phyloP scores from a whole-genome alignment of 2,888 invertebrate species.

The Eupsilia transversa region DNA sequence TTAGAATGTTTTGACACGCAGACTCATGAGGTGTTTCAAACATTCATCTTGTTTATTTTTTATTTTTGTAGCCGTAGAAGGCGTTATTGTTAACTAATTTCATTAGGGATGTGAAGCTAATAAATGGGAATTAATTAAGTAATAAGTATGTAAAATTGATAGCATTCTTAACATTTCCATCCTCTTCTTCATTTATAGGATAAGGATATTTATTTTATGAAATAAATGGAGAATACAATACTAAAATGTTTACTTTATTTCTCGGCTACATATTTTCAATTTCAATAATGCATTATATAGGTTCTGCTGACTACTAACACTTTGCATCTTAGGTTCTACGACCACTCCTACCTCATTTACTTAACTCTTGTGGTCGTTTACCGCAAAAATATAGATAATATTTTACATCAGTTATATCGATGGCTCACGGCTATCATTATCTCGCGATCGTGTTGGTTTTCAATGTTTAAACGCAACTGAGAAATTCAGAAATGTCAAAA shows the following conservation, averaged over 20 bases:
- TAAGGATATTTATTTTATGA: background rate
- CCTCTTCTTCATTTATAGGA: background rate
- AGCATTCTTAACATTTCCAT: background rate
- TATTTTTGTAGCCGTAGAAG: conserved; percentile 55
- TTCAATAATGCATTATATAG: conserved; percentile 29
- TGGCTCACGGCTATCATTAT: conserved; percentile 58
- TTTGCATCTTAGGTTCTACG: conserved; percentile 7
- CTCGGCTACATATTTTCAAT: conserved; percentile 29
- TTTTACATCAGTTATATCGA: conserved; percentile 57
- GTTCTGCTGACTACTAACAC: background rate
- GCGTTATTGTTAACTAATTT: conserved; percentile 20
- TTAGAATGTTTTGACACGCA: conserved; percentile 74
- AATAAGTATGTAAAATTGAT: too few relatives aligned
- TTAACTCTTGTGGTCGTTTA: conserved; percentile 36
- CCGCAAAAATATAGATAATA: conserved; percentile 60
- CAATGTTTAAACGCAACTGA: conserved; percentile 58
- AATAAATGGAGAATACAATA: conserved; percentile 5
- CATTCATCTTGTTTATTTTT: conserved; percentile 66
- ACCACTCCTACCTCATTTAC: conserved; percentile 32
- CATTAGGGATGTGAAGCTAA: conserved; percentile 13
- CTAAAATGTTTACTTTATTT: conserved; percentile 38
- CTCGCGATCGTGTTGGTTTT: conserved; percentile 58
- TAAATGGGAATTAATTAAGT: background rate
- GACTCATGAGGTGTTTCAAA: conserved; percentile 60
- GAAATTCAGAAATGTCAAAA: conserved; percentile 67